phyloP scores from a whole-genome alignment of 2,888 invertebrate species.

The Pseudococcus longispinus region DNA sequence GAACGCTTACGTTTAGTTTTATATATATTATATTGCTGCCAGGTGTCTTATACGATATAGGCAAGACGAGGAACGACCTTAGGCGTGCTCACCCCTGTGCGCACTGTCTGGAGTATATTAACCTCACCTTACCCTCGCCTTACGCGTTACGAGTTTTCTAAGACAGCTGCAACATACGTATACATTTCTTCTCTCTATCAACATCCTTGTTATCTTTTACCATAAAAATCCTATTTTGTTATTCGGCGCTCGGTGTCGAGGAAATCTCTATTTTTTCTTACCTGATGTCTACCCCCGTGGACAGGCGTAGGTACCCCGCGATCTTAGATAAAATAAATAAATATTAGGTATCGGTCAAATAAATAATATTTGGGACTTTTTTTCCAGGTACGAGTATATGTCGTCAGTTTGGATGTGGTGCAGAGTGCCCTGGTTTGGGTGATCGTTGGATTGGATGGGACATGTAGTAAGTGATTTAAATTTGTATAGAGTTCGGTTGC shows the following conservation, averaged over 20 bases:
- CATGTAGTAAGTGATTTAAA: neutral
- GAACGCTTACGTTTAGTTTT: conserved; percentile 51
- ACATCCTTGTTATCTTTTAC: conserved; percentile 52
- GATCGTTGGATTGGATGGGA: neutral
- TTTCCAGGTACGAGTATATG: neutral
- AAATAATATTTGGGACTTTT: conserved; percentile 4
- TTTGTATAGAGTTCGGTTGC: neutral
- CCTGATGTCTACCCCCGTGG: neutral
- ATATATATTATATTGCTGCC: conserved; percentile 47
- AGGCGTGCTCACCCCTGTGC: conserved; percentile 54
- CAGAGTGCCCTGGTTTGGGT: neutral
- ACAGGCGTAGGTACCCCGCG: neutral
- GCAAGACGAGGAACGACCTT: conserved; percentile 51
- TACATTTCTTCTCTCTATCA: conserved; percentile 50
- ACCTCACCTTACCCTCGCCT: conserved; percentile 45
- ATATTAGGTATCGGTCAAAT: conserved; percentile 30
- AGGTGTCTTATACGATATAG: conserved; percentile 47
- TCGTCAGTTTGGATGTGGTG: neutral
- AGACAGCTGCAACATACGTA: conserved; percentile 54
- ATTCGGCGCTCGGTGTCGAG: conserved; percentile 33
- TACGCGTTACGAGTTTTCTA: conserved; percentile 24
- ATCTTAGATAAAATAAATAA: conserved; percentile 21
- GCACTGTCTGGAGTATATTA: conserved; percentile 53
- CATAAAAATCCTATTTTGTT: conserved; percentile 51
- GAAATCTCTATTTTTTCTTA: conserved; percentile 16